phyloP scores from a whole-genome alignment of 2,113 vertebrate species.

The Plecotus auritus region DNA sequence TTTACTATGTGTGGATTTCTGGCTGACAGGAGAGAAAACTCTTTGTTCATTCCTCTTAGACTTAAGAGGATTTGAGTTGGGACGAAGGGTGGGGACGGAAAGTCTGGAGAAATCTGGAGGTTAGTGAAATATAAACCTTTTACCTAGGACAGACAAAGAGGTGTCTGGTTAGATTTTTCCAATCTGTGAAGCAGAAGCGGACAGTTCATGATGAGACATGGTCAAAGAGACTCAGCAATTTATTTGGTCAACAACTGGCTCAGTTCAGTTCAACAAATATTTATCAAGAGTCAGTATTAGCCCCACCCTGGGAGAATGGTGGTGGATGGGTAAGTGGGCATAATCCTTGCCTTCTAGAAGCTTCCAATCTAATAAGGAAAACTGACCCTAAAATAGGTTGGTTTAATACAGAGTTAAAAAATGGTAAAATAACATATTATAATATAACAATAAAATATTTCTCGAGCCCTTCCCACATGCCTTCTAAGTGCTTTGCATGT shows the following conservation, averaged over 20 bases:
- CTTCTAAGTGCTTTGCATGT: background rate
- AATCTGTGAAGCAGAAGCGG: background rate
- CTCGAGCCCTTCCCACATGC: background rate
- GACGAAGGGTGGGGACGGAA: background rate
- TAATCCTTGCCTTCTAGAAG: background rate
- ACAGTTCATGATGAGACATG: background rate
- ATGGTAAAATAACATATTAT: background rate
- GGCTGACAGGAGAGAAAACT: background rate
- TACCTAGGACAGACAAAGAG: background rate
- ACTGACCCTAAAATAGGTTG: background rate
- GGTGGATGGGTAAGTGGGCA: background rate
- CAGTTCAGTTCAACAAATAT: background rate
- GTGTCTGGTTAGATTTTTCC: background rate
- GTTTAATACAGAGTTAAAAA: background rate
- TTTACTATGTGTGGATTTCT: background rate
- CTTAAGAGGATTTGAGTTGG: background rate
- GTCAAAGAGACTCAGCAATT: background rate
- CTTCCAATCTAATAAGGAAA: background rate
- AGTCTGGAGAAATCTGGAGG: background rate
- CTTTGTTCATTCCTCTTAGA: conserved; percentile 24
- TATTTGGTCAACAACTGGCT: background rate
- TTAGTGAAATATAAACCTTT: background rate
- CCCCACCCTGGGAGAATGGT: background rate
- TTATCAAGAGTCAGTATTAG: background rate
- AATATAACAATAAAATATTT: background rate